phyloP scores from a whole-genome alignment of 2,113 vertebrate species.

The Campylomormyrus tamandua region DNA sequence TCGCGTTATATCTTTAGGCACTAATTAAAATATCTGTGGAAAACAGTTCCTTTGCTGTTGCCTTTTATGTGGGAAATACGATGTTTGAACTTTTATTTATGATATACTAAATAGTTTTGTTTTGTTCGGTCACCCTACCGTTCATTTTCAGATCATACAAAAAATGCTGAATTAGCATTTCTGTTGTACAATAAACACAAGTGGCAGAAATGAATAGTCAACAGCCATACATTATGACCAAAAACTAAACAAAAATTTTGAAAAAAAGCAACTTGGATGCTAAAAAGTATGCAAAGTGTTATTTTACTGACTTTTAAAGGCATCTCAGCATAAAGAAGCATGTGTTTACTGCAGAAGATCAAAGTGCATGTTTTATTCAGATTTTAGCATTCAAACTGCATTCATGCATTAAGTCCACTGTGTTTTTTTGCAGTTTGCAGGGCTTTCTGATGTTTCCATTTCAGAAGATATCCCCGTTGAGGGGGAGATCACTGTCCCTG shows the following conservation, averaged over 20 bases:
- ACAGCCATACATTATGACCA: background rate
- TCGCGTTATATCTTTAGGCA: background rate
- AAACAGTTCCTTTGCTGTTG: background rate
- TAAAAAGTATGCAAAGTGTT: background rate
- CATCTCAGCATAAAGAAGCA: background rate
- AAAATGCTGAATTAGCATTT: background rate
- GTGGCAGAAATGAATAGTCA: background rate
- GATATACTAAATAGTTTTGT: background rate
- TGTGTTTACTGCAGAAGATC: background rate
- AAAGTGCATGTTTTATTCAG: background rate
- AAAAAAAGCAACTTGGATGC: background rate
- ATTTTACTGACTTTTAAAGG: background rate
- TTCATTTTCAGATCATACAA: background rate
- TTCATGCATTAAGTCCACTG: background rate
- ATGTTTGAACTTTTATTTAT: background rate
- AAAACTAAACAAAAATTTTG: background rate
- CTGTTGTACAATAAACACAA: background rate
- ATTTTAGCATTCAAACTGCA: background rate
- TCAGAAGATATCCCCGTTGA: constrained; percentile 84
- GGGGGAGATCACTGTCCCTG: constrained; percentile 83
- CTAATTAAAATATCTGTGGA: background rate
- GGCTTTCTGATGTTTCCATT: constrained; percentile 82
- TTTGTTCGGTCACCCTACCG: background rate
- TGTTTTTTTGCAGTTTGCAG: constrained; percentile 68
- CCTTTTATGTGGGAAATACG: background rate